Evolutionary conservation across 2,113 vertebrate genomes (phyloP).

Genomic region (Corynorhinus townsendii): DNA sequence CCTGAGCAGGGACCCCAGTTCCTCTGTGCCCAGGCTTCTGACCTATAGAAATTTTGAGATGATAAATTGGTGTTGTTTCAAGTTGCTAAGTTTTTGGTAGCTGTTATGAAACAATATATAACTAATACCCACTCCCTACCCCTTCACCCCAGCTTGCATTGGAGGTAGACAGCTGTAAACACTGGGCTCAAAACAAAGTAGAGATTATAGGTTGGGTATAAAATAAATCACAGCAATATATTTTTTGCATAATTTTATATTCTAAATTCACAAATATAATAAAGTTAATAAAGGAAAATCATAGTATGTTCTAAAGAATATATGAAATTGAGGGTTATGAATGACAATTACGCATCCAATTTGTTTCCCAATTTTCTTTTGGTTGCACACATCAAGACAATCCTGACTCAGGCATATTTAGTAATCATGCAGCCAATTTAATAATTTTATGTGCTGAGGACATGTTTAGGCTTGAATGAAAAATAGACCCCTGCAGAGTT

Average conservation of each 20-base stretch:
- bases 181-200: neutral
- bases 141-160: neutral
- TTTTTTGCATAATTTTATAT: conserved; percentile 8
- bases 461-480: neutral
- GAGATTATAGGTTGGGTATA: neutral
- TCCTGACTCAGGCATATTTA: neutral
- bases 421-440: neutral
- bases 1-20: neutral
- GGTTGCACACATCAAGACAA: neutral
- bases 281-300: conserved; percentile 6
- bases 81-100: neutral
- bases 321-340: neutral
- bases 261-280: neutral
- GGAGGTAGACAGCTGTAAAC: neutral
- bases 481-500: neutral
- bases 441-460: neutral
- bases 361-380: conserved; percentile 21
- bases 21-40: neutral
- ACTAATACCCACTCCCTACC: neutral
- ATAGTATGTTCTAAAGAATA: neutral
- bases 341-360: neutral
- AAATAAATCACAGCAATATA: neutral
- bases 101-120: neutral
- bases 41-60: neutral
- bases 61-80: neutral